phyloP scores from a whole-genome alignment of 2,797 vertebrate species.

The Knipowitschia caucasica region DNA sequence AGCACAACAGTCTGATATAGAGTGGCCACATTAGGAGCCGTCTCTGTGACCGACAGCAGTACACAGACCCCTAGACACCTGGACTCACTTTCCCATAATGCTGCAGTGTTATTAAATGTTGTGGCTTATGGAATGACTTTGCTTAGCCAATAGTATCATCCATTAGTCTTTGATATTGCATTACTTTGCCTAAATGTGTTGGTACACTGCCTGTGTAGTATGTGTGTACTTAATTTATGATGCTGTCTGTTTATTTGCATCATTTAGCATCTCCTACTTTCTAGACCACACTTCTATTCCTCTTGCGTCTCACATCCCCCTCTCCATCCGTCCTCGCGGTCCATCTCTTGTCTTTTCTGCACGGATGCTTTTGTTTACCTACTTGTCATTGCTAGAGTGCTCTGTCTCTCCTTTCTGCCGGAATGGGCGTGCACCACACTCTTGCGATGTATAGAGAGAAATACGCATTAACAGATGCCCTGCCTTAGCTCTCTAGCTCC shows the following conservation, averaged over 20 bases:
- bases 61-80: constrained; percentile 28
- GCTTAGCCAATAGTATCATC: constrained; percentile 35
- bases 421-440: constrained; percentile 24
- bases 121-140: constrained; percentile 33
- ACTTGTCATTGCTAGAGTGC: constrained; percentile 69
- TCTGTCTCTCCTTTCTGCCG: constrained; percentile 45
- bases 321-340: constrained; percentile 23
- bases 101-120: constrained; percentile 16
- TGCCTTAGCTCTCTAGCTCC: constrained; percentile 45
- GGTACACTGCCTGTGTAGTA: neutral
- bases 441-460: constrained; percentile 5
- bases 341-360: constrained; percentile 53
- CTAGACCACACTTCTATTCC: neutral
- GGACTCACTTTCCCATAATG: constrained; percentile 49
- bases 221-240: constrained; percentile 7
- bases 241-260: constrained; percentile 8
- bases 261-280: constrained; percentile 1
- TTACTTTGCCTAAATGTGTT: constrained; percentile 27
- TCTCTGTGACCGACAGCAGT: constrained; percentile 18
- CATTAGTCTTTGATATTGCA: constrained; percentile 34
- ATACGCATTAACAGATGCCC: constrained; percentile 22
- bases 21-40: constrained; percentile 50
- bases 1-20: constrained; percentile 53
- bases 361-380: constrained; percentile 66
- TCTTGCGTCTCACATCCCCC: constrained; percentile 1